Evolutionary conservation across 2,113 vertebrate species (phyloP).

Genomic region (Barbus barbus): DNA sequence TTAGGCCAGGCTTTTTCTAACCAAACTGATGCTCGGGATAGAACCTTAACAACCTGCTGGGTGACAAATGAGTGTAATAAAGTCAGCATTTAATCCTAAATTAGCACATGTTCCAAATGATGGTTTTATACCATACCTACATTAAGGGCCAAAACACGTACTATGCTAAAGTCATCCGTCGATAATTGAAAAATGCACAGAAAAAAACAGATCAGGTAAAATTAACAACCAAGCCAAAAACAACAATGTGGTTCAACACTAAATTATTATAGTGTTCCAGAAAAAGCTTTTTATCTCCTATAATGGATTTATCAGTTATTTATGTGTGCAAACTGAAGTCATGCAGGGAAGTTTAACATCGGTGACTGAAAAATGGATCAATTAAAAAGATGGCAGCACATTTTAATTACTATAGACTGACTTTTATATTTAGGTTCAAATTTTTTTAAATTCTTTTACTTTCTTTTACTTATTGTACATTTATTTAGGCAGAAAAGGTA

Average conservation of each 20-base stretch:
- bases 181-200: background rate
- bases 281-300: slow-evolving; percentile 5
- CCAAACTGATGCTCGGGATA: slow-evolving; percentile 7
- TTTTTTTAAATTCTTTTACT: background rate
- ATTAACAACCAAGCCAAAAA: background rate
- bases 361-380: background rate
- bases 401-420: background rate
- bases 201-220: background rate
- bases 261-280: background rate
- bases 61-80: slow-evolving; percentile 38
- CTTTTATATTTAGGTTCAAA: too few species aligned
- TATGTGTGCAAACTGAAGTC: background rate
- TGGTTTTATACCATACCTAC: slow-evolving; percentile 25
- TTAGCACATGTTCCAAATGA: slow-evolving; percentile 28
- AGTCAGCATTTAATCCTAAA: slow-evolving; percentile 33
- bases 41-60: slow-evolving; percentile 29
- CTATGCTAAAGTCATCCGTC: background rate
- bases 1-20: slow-evolving; percentile 10
- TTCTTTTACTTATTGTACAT: background rate
- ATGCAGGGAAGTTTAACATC: background rate
- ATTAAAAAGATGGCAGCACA: slow-evolving; percentile 6
- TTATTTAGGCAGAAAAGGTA: background rate
- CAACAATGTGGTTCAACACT: background rate
- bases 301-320: background rate
- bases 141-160: slow-evolving; percentile 10